A percentile compares a stretch with the other conserved stretches of the same genome.
Evolutionary conservation across 1,140 invertebrate species (phyloP).

Genomic region (Arion vulgaris): DNA sequence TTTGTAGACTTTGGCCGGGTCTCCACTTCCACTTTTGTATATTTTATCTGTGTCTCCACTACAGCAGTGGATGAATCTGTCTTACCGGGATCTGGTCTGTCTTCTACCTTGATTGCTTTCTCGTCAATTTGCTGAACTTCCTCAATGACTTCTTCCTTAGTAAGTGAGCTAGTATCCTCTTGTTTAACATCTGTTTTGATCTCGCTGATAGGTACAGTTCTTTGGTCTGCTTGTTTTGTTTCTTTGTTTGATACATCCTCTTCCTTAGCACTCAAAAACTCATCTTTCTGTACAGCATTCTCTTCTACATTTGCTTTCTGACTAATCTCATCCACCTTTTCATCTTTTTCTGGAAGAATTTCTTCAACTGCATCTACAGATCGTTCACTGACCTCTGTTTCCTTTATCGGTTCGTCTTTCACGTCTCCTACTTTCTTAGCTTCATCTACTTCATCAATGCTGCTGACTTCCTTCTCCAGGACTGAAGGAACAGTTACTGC

Average conservation of each 20-base stretch:
- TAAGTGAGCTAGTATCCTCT: background rate
- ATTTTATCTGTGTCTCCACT: background rate
- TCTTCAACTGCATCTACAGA: constrained; percentile 12
- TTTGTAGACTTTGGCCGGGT: background rate
- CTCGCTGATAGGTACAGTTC: background rate
- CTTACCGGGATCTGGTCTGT: background rate
- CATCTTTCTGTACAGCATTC: background rate
- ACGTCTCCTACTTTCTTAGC: background rate
- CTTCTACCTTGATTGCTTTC: background rate
- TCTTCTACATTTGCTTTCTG: background rate
- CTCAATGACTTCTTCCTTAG: background rate
- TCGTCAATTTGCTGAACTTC: background rate
- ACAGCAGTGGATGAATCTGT: background rate
- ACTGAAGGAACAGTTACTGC: background rate
- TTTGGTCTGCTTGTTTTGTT: constrained; percentile 6
- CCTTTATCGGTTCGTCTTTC: background rate
- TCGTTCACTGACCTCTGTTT: constrained; percentile 6
- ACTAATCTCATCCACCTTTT: constrained; percentile 34
- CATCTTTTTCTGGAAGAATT: constrained; percentile 16
- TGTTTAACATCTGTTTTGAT: background rate
- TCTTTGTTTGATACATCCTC: constrained; percentile 3
- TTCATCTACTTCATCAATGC: constrained; percentile 13
- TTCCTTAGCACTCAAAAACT: background rate
- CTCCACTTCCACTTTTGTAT: constrained; percentile 6
- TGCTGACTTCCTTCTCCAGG: constrained; percentile 13